Evolutionary conservation across 2,113 vertebrate species (phyloP), one percentile per base, ranked within the genome.

Genomic region (Apistogramma diplotaenia): DNA sequence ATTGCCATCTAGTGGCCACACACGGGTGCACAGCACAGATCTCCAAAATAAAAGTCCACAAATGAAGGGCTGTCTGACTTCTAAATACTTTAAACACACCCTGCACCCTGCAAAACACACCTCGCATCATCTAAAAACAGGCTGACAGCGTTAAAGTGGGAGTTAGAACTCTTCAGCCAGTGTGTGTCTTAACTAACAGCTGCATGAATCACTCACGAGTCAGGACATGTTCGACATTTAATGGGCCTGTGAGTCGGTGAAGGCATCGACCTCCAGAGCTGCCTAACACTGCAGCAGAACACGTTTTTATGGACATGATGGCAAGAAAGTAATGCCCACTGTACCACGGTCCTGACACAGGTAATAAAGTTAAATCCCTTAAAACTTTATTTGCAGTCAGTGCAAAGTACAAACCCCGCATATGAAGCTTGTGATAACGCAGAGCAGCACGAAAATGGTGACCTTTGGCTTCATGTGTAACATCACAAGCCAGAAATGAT

Each of bases 341-440:
- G 62, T 29, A 70, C 46, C 15, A 49, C 46, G 16, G 16, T 49
- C 16, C 5, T 16, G 4, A 70, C 62, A 75, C 21, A n/a, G 16
- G 37, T 3, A 9, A 57, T 78, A 31, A 74, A 54, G 11, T 25
- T 13, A 10, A 8, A 43, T 25, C 35, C 18, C 21, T 15, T 65
- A 46, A 40, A 56, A 33, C 81, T 23, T 57, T 19, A 31, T 49
- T 56, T 58, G 18, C 16, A 40, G 21, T 27, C 0, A 31, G 60
- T 54, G 5, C 76, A 87, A 85, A 84, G 74, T 84, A n/a, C 81
- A 78, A 31, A 16, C 9, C 4, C 6, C 19, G 40, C 3, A 57
- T 58, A 15, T 29, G 1, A 12, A 8, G 3, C 37, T 5, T 9
- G 19, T 8, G 1, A 21, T n/a, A 40, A 1, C n/a, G 37, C n/a